phyloP scores from a whole-genome alignment of 2,888 invertebrate genomes.

The Pristionchus fissidentatus region DNA sequence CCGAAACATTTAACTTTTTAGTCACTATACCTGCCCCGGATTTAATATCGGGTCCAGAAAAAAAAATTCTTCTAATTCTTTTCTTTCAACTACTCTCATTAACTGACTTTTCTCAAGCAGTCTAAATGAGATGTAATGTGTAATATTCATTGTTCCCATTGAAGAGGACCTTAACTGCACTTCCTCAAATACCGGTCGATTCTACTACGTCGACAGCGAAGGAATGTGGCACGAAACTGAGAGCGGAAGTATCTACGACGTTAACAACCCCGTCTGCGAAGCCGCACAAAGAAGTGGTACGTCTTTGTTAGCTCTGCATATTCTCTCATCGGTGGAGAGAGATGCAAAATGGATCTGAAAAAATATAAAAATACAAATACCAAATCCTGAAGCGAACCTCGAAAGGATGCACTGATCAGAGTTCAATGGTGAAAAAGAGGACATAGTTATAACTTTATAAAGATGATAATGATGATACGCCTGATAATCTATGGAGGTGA shows the following conservation, averaged over 20 bases:
- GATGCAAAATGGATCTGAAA: background rate
- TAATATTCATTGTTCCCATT: background rate
- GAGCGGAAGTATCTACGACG: background rate
- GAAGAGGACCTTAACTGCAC: background rate
- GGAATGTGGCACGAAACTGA: background rate
- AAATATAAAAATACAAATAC: background rate
- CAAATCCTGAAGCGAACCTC: too few species aligned
- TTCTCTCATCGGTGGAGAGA: background rate
- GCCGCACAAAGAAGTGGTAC: background rate
- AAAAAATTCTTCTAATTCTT: background rate
- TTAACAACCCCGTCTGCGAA: slow-evolving; percentile 15
- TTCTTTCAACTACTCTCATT: background rate
- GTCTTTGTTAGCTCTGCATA: background rate
- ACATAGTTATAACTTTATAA: too few species aligned
- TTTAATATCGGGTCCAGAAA: background rate
- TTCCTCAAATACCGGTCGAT: background rate
- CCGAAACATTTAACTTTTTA: too few species aligned
- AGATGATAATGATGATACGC: too few species aligned
- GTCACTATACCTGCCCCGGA: too few species aligned
- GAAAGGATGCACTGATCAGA: too few species aligned
- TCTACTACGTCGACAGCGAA: background rate
- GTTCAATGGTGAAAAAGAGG: too few species aligned
- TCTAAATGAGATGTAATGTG: background rate
- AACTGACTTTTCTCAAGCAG: too few species aligned
- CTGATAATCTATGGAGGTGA: too few species aligned